phyloP scores from a whole-genome alignment of 2,888 invertebrate genomes.

The Aricia artaxerxes region DNA sequence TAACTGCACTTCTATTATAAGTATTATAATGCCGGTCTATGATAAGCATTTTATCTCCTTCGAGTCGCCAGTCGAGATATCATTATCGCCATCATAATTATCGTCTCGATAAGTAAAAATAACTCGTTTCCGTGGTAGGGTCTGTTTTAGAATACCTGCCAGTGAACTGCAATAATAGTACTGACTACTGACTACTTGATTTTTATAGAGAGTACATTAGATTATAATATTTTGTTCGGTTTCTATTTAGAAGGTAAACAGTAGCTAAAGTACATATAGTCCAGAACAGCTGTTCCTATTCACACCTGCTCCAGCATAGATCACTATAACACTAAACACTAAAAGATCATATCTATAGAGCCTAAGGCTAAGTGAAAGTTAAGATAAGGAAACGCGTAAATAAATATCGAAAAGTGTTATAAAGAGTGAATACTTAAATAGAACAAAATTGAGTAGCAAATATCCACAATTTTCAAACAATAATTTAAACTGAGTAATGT shows the following conservation, averaged over 20 bases:
- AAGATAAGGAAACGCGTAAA: neutral
- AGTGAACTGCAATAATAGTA: neutral
- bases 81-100: conserved; percentile 20
- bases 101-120: conserved; percentile 14
- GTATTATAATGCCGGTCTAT: conserved; percentile 18
- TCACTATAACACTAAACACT: neutral
- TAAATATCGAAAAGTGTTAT: neutral
- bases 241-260: neutral
- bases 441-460: no score
- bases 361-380: conserved; percentile 6
- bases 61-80: conserved; percentile 11
- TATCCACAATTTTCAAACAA: no score
- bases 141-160: conserved; percentile 3
- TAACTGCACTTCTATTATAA: conserved; percentile 23
- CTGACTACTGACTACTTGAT: neutral
- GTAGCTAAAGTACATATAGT: neutral
- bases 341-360: neutral
- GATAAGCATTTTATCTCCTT: conserved; percentile 10
- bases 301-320: neutral
- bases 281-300: neutral
- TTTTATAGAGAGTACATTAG: neutral
- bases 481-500: no score
- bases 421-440: neutral
- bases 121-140: conserved; percentile 21
- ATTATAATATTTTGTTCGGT: neutral